A percentile compares a stretch with the other conserved stretches of the same genome.
Evolutionary conservation across 2,888 invertebrate genomes (phyloP).

Genomic region (Ditylenchus weischeri): DNA sequence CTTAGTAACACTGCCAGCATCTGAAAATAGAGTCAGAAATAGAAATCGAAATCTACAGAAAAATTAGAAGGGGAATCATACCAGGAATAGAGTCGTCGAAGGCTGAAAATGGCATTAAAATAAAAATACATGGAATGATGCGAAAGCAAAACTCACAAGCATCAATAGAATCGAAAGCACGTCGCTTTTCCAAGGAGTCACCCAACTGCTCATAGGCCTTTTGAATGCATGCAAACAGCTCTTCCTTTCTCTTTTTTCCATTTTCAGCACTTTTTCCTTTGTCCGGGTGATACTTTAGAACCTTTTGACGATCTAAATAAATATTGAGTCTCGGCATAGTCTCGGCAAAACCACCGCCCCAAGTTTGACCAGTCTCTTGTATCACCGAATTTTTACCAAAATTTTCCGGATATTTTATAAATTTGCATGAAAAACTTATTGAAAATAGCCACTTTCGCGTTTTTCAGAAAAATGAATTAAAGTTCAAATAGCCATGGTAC

Average conservation of each 20-base stretch:
- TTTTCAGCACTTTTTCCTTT: slow-evolving; percentile 83
- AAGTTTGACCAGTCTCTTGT: no score
- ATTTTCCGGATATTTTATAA: neutral
- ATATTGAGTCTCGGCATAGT: no score
- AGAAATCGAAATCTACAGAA: no score
- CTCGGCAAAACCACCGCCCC: neutral
- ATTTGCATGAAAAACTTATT: no score
- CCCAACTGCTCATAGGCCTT: slow-evolving; percentile 64
- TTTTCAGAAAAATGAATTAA: neutral
- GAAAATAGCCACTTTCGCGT: no score
- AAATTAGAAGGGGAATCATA: no score
- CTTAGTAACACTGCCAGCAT: no score
- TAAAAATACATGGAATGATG: no score
- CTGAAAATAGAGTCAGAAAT: no score
- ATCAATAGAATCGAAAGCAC: slow-evolving; percentile 94
- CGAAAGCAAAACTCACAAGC: slow-evolving; percentile 63
- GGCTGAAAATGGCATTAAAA: neutral
- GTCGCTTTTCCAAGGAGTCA: slow-evolving; percentile 66
- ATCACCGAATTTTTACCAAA: no score
- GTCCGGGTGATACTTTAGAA: slow-evolving; percentile 93
- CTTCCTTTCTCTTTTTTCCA: slow-evolving; percentile 78
- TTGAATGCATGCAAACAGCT: slow-evolving; percentile 97
- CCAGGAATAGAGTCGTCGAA: slow-evolving; percentile 1
- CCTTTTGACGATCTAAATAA: slow-evolving; percentile 73
- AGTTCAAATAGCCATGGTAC: neutral